Conservation (phyloP, 2,888 invertebrate genomes). For the Drosophila meridiana region DNA sequence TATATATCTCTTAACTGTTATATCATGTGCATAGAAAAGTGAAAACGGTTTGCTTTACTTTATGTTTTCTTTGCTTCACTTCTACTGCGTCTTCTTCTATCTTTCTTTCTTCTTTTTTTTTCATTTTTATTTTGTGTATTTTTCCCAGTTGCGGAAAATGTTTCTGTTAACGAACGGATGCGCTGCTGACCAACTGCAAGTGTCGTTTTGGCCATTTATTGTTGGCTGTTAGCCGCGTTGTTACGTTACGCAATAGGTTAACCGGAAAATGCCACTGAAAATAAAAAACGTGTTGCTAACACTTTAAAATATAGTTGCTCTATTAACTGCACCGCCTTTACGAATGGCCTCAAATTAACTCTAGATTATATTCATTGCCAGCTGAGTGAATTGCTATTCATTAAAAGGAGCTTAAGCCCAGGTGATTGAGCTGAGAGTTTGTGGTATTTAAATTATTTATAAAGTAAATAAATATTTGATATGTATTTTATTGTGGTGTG, state of each 20-base stretch:
- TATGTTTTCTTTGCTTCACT: neutral
- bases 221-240: slow-evolving; percentile 4
- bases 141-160: slow-evolving; percentile 42
- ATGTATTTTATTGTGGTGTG: no score
- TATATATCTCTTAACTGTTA: slow-evolving; percentile 35
- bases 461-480: neutral
- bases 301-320: neutral
- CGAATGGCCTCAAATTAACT: neutral
- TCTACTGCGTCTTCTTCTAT: neutral
- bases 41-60: slow-evolving; percentile 36
- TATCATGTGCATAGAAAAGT: slow-evolving; percentile 41
- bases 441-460: neutral
- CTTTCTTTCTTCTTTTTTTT: neutral
- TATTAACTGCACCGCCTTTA: neutral
- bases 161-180: slow-evolving; percentile 33
- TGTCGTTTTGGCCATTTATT: slow-evolving; percentile 35
- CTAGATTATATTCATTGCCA: neutral
- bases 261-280: slow-evolving; percentile 11
- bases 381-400: neutral
- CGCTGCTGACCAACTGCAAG: slow-evolving; percentile 54
- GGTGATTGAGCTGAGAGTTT: neutral
- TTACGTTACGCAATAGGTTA: slow-evolving; percentile 32
- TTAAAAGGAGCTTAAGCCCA: neutral
- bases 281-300: slow-evolving; percentile 17
- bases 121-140: slow-evolving; percentile 7